Evolutionary conservation across 1,140 invertebrate species (phyloP).

Genomic region (Apis dorsata): DNA sequence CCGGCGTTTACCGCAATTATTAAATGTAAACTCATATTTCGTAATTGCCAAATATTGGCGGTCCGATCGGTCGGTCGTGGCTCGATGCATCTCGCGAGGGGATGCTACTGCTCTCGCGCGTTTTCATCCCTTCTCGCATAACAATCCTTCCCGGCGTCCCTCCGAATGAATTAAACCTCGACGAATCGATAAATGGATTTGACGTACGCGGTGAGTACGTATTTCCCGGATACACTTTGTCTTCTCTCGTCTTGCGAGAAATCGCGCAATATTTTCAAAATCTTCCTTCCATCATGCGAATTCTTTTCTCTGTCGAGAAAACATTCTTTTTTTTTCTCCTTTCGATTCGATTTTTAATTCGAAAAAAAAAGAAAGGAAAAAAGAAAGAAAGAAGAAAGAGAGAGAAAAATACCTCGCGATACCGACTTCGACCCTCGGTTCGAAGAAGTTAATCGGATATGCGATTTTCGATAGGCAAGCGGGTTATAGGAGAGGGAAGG

Average conservation of each 20-base stretch:
- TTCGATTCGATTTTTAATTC: no score
- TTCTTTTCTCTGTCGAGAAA: no score
- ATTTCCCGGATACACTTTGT: neutral
- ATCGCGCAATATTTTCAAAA: no score
- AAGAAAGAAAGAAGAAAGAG: no score
- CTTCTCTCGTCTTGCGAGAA: neutral
- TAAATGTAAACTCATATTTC: conserved; percentile 79
- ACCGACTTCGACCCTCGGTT: neutral
- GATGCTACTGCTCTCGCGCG: conserved; percentile 66
- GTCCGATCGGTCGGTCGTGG: conserved; percentile 67
- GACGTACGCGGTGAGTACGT: neutral
- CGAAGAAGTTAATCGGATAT: conserved; percentile 26
- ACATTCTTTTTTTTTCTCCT: no score
- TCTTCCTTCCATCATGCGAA: neutral
- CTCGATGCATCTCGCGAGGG: conserved; percentile 66
- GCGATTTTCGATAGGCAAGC: conserved; percentile 45
- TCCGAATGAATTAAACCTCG: conserved; percentile 63
- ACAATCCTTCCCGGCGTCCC: conserved; percentile 59
- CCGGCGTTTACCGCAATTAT: conserved; percentile 79
- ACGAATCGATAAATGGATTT: conserved; percentile 64
- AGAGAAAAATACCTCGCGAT: neutral
- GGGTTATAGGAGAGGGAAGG: neutral
- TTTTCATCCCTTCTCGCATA: conserved; percentile 65
- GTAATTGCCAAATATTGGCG: conserved; percentile 77
- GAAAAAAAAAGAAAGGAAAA: no score